Conservation (phyloP, 2,888 invertebrate species). For the Gasteruption jaculator region DNA sequence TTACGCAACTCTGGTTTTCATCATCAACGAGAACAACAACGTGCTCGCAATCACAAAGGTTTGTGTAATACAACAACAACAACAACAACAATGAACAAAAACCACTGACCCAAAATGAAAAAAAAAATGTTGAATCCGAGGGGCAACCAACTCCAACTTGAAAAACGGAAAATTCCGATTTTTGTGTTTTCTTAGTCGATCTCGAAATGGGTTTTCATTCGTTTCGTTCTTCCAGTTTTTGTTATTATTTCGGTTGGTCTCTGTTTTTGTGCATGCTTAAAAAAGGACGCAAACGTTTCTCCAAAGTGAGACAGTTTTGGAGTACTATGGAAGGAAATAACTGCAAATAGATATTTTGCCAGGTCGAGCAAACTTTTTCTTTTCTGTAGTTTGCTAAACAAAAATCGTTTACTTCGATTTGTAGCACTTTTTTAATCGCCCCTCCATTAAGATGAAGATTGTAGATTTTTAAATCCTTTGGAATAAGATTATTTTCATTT, state of each 20-base stretch:
- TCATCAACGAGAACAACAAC: slow-evolving; percentile 31
- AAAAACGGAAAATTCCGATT: too few relatives aligned
- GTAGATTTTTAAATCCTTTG: too few relatives aligned
- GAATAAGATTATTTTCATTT: too few relatives aligned
- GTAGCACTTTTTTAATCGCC: too few relatives aligned
- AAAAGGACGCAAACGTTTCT: slow-evolving; percentile 51
- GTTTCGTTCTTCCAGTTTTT: slow-evolving; percentile 18
- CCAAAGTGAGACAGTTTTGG: slow-evolving; percentile 50
- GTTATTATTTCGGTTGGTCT: slow-evolving; percentile 22
- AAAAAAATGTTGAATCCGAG: too few relatives aligned
- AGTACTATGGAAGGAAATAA: slow-evolving; percentile 49
- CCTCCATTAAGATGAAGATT: too few relatives aligned
- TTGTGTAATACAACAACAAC: slow-evolving; percentile 29
- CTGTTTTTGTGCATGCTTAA: slow-evolving; percentile 35
- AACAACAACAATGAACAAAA: slow-evolving; percentile 15
- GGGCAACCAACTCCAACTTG: too few relatives aligned
- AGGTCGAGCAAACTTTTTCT: slow-evolving; percentile 16
- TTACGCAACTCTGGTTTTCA: slow-evolving; percentile 41
- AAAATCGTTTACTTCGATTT: not conserved
- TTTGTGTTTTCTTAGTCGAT: too few relatives aligned
- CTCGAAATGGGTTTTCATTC: too few relatives aligned
- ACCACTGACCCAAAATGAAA: slow-evolving; percentile 13
- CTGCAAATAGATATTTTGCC: slow-evolving; percentile 32
- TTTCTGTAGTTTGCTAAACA: not conserved
- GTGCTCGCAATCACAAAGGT: slow-evolving; percentile 48